These are phyloP conservation scores for Hololepta plana DNA, from an alignment of 2,888 invertebrate genomes.

Conservation along the genomic window DNA sequence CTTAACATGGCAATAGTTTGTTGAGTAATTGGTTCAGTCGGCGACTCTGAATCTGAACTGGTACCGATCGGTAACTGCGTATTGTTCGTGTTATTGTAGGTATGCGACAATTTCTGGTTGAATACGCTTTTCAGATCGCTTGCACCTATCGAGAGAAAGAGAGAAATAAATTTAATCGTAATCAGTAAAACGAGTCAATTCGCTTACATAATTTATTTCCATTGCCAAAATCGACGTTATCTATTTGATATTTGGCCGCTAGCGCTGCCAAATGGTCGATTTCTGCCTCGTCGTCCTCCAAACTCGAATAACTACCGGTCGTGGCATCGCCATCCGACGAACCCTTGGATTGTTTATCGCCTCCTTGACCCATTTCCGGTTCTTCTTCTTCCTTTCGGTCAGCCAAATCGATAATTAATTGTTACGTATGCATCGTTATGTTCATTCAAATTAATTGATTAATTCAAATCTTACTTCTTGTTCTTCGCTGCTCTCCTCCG, in stretches of 20 bases:
- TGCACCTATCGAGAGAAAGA: slow-evolving; percentile 4
- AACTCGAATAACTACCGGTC: slow-evolving; percentile 33
- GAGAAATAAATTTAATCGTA: slow-evolving; percentile 1
- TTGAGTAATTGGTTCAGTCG: slow-evolving; percentile 31
- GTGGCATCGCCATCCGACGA: slow-evolving; percentile 31
- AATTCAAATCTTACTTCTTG: no score
- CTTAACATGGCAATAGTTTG: slow-evolving; percentile 27
- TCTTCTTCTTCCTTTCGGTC: slow-evolving; percentile 17
- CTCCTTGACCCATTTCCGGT: slow-evolving; percentile 14
- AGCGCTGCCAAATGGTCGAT: slow-evolving; percentile 24
- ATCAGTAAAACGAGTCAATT: slow-evolving; percentile 2
- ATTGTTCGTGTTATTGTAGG: slow-evolving; percentile 2
- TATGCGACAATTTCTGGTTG: slow-evolving; percentile 1
- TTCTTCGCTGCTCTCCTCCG: slow-evolving; percentile 24
- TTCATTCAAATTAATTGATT: no score
- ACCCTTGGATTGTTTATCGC: slow-evolving; percentile 23
- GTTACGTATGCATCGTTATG: no score
- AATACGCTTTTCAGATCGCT: slow-evolving; percentile 6
- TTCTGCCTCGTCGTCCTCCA: slow-evolving; percentile 34
- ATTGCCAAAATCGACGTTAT: slow-evolving; percentile 26
- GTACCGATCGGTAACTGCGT: slow-evolving; percentile 19
- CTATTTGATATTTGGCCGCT: slow-evolving; percentile 24
- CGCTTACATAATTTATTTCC: slow-evolving; percentile 27
- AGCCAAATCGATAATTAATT: no score
- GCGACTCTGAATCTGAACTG: slow-evolving; percentile 34